Evolutionary conservation across 2,113 vertebrate genomes (phyloP), one percentile per base, ranked within the genome.

Genomic region (Percina caprodes): DNA sequence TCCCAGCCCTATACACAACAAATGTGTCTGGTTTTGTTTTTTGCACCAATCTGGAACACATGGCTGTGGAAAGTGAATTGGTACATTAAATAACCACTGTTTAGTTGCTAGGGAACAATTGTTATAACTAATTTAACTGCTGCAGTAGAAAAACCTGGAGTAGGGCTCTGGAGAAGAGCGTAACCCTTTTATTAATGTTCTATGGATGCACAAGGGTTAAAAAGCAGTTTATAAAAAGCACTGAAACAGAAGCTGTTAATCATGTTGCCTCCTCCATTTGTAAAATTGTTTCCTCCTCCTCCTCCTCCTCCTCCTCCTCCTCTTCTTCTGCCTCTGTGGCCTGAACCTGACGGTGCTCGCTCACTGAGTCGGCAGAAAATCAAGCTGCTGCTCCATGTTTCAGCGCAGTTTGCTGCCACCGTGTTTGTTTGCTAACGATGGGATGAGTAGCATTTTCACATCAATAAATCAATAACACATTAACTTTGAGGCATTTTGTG

Each of bases 391-490:
- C 46, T 75, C 42, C 24, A 1, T 67, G 49, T 61, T 69, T 70
- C 52, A 66, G 78, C 6, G 16, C 18, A 52, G 62, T 68, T 58
- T 54, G 45, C 23, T 67, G 35, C 26, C 58, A 69, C 49, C 10
- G 24, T 16, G 18, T 69, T 59, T 74, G 75, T 73, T 60, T 72
- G 69, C 73, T 69, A 65, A 80, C 65, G 69, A 77, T 62, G 59
- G 42, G 54, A 76, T 30, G 49, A 55, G 75, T 30, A 26, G 51
- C 61, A 54, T 69, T 70, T 69, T 24, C 35, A 55, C 21, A 58
- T 66, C 54, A 80, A 69, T 58, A 63, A 84, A 71, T 73, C 26
- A 74, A 79, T 55, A 60, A 11, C 48, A 54, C 67, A 72, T 86
- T 83, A 52, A 16, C 80, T 76, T 66, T 67, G 49, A 58, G 35